These are phyloP conservation scores for Hydrotaea cyrtoneurina DNA, from an alignment of 2,888 invertebrate genomes.

Conservation along the genomic window DNA sequence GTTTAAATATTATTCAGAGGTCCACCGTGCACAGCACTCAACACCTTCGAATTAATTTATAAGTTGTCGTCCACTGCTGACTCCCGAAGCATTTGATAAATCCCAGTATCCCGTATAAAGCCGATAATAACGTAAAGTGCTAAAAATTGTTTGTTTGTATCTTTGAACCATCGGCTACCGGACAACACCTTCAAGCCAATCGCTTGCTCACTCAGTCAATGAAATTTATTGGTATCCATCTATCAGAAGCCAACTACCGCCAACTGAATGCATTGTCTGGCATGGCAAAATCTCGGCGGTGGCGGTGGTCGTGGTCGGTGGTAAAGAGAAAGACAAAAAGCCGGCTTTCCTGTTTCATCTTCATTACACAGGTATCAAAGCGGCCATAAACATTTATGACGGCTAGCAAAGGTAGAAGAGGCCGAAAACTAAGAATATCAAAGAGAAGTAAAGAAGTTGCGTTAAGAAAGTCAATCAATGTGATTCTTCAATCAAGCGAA, in stretches of 20 bases:
- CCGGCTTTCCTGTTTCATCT: constrained; percentile 60
- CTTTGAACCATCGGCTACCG: constrained; percentile 45
- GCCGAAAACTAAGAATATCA: constrained; percentile 31
- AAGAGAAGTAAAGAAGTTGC: constrained; percentile 4
- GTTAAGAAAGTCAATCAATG: constrained; percentile 51
- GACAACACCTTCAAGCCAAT: background rate
- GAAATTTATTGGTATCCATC: constrained; percentile 20
- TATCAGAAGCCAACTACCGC: constrained; percentile 28
- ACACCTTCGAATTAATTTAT: constrained; percentile 9
- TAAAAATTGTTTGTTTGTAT: constrained; percentile 46
- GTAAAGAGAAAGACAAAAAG: constrained; percentile 19
- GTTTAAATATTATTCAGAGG: no score
- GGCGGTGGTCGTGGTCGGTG: constrained; percentile 23
- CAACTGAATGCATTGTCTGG: constrained; percentile 16
- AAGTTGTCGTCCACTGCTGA: background rate
- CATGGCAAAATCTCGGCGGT: constrained; percentile 38
- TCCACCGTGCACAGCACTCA: background rate
- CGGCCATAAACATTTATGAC: constrained; percentile 61
- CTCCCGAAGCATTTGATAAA: background rate
- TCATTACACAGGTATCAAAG: constrained; percentile 47
- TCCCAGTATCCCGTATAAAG: constrained; percentile 7
- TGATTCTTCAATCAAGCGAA: constrained; percentile 57
- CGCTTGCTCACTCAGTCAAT: background rate
- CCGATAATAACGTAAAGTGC: constrained; percentile 47
- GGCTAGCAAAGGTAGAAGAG: constrained; percentile 33